Evolutionary conservation across 2,113 vertebrate genomes (phyloP).

Genomic region (Limanda limanda): DNA sequence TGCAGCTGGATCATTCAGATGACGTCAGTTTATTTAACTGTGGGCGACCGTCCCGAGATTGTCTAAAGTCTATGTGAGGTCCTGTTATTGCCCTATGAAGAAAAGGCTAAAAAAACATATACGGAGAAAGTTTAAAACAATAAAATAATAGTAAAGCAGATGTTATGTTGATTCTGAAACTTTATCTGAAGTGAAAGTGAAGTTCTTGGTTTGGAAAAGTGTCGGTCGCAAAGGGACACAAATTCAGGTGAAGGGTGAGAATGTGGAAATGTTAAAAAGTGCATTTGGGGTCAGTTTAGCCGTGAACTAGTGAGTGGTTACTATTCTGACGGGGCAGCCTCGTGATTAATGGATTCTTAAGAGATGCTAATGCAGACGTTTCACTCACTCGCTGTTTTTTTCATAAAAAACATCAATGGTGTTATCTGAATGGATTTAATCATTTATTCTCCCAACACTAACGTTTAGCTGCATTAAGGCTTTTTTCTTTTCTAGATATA

Average conservation of each 20-base stretch:
- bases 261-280: slow-evolving; percentile 63
- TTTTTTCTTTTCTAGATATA: slow-evolving; percentile 73
- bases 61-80: slow-evolving; percentile 23
- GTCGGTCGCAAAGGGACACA: background rate
- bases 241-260: background rate
- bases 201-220: slow-evolving; percentile 10
- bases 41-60: slow-evolving; percentile 36
- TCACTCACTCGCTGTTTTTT: slow-evolving; percentile 66
- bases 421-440: slow-evolving; percentile 64
- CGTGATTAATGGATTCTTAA: background rate
- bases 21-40: background rate
- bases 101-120: background rate
- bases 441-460: slow-evolving; percentile 64
- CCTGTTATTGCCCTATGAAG: background rate
- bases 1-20: background rate
- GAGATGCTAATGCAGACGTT: slow-evolving; percentile 46
- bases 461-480: slow-evolving; percentile 79
- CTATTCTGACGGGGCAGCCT: slow-evolving; percentile 6
- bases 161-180: slow-evolving; percentile 16
- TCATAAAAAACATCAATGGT: slow-evolving; percentile 60
- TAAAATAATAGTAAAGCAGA: background rate
- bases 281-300: slow-evolving; percentile 65
- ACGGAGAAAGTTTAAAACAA: background rate
- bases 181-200: slow-evolving; percentile 21
- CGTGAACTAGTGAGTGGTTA: slow-evolving; percentile 20